phyloP scores from a whole-genome alignment of 2,888 invertebrate genomes.

The Synanthedon tipuliformis region DNA sequence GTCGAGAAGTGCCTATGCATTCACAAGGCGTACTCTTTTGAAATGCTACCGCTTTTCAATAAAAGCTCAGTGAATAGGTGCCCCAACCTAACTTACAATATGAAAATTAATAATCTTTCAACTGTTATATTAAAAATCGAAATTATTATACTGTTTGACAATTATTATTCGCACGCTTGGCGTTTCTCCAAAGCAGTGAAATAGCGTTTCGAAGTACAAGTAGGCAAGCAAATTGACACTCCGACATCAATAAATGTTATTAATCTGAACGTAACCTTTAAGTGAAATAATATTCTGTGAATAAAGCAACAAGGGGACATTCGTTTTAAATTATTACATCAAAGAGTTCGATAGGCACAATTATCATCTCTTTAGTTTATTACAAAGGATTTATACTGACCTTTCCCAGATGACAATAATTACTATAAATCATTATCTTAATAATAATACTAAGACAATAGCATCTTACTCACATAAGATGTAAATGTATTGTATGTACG shows the following conservation, averaged over 20 bases:
- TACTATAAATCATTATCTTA: too few species aligned
- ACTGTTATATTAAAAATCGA: neutral
- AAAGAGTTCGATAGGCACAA: too few species aligned
- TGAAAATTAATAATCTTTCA: constrained; percentile 38
- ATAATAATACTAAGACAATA: too few species aligned
- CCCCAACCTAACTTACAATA: constrained; percentile 17
- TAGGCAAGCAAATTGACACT: neutral
- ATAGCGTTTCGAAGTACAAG: neutral
- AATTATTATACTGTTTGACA: neutral
- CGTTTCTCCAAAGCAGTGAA: neutral
- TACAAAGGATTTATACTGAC: too few species aligned
- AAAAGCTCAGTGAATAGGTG: constrained; percentile 41
- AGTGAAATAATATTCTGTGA: neutral
- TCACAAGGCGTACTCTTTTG: constrained; percentile 28
- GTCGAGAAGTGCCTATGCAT: constrained; percentile 15
- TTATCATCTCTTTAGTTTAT: too few species aligned
- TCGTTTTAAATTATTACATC: too few species aligned
- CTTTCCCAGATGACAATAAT: too few species aligned
- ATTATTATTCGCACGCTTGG: neutral
- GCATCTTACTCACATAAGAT: too few species aligned
- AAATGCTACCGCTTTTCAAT: constrained; percentile 48
- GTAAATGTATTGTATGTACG: too few species aligned
- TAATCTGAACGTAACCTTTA: neutral
- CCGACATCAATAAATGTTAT: neutral
- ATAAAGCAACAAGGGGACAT: neutral